A percentile compares a stretch with the other conserved stretches of the same genome.
phyloP scores from a whole-genome alignment of 2,797 vertebrate species.

The Sorex maritimensis region DNA sequence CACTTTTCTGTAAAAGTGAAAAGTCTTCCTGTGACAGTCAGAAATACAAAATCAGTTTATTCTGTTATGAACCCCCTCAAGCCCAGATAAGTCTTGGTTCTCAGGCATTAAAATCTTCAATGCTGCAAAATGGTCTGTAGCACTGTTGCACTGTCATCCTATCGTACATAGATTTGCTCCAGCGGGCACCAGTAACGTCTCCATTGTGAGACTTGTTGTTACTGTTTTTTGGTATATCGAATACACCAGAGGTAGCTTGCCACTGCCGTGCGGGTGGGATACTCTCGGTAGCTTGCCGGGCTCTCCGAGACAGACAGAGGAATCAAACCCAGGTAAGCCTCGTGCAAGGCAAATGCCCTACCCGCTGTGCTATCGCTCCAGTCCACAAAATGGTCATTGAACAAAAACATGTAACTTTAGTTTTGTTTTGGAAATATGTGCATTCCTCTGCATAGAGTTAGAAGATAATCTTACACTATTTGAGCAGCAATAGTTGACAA shows the following conservation, averaged over 20 bases:
- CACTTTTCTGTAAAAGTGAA: background rate
- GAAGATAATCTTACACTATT: background rate
- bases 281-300: too few species aligned
- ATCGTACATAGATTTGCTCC: too few species aligned
- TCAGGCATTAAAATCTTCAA: constrained; percentile 2
- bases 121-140: background rate
- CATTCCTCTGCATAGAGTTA: background rate
- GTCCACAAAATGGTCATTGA: background rate
- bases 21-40: background rate
- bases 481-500: constrained; percentile 41
- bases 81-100: background rate
- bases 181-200: too few species aligned
- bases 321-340: too few species aligned
- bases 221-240: too few species aligned
- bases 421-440: constrained; percentile 9
- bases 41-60: background rate
- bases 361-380: too few species aligned
- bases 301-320: too few species aligned
- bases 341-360: too few species aligned
- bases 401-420: background rate
- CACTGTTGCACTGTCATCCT: too few species aligned
- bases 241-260: too few species aligned
- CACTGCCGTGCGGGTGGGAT: too few species aligned
- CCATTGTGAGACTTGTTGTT: too few species aligned
- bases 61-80: background rate